These are phyloP conservation scores for Plectus sambesii DNA, from an alignment of 1,140 invertebrate species.

Conservation along the genomic window DNA sequence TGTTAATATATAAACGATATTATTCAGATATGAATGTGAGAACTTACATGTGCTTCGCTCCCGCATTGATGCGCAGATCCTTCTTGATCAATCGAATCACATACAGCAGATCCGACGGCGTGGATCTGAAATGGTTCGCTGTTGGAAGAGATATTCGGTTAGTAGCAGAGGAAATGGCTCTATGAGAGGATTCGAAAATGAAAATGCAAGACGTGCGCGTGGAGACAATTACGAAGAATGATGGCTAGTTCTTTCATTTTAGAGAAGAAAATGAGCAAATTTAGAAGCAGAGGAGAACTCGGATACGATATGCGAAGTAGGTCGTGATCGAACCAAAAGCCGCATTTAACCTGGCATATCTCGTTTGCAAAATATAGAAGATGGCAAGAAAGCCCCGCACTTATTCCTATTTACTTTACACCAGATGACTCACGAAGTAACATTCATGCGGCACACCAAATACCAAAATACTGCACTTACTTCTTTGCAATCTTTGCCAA, in stretches of 20 bases:
- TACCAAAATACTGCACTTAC: constrained; percentile 42
- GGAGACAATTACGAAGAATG: neutral
- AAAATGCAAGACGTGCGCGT: neutral
- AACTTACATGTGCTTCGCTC: constrained; percentile 70
- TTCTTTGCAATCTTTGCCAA: constrained; percentile 60
- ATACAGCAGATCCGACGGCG: constrained; percentile 70
- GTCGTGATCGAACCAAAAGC: neutral
- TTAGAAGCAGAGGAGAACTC: neutral
- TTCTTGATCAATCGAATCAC: constrained; percentile 74
- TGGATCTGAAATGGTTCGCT: constrained; percentile 65
- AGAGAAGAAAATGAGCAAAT: neutral
- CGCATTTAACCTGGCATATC: neutral
- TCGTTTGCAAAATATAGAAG: too few relatives aligned
- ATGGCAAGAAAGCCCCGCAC: too few relatives aligned
- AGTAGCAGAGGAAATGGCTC: too few relatives aligned
- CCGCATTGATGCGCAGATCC: constrained; percentile 78
- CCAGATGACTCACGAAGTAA: too few relatives aligned
- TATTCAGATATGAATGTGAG: constrained; percentile 12
- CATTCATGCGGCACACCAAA: constrained; percentile 6
- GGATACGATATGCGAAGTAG: neutral
- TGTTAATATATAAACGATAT: constrained; percentile 8
- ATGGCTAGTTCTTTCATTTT: neutral
- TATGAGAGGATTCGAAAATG: constrained; percentile 13
- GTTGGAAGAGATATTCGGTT: too few relatives aligned
- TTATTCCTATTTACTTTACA: too few relatives aligned